Conservation (phyloP, 1,140 invertebrate species). For the Coenobita brevimanus region DNA sequence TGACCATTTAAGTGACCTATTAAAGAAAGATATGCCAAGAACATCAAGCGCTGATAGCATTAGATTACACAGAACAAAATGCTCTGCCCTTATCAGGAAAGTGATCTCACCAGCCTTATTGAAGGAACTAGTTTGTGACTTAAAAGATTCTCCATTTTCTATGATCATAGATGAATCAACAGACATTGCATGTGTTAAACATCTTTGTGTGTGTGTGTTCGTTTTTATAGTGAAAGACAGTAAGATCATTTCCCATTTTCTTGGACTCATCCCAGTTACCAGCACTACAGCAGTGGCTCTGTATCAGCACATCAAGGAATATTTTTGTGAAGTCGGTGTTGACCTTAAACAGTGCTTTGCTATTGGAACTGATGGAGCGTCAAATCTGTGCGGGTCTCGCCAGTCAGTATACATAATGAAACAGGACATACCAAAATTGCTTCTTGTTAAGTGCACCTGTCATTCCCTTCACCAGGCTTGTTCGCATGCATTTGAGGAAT, state of each 20-base stretch:
- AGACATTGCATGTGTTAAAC: conserved; percentile 32
- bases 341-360: conserved; percentile 15
- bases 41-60: conserved; percentile 31
- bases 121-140: conserved; percentile 7
- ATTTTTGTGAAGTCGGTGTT: conserved; percentile 29
- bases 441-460: conserved; percentile 17
- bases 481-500: conserved; percentile 17
- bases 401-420: conserved; percentile 20
- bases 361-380: conserved; percentile 19
- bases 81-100: conserved; percentile 28
- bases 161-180: no score
- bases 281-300: conserved; percentile 18
- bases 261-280: conserved; percentile 21
- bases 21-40: conserved; percentile 21
- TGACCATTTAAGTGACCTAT: no score
- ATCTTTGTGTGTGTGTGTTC: conserved; percentile 24
- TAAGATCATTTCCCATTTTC: conserved; percentile 24
- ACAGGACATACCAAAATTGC: not conserved
- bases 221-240: not conserved
- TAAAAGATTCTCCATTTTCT: no score
- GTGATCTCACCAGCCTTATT: conserved; percentile 29
- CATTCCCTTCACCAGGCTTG: conserved; percentile 27
- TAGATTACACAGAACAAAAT: conserved; percentile 30
- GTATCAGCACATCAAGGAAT: conserved; percentile 18
- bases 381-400: conserved; percentile 21